Base-by-base conservation (phyloP, 2,797 vertebrate genomes). In the Prionace glauca region DNA sequence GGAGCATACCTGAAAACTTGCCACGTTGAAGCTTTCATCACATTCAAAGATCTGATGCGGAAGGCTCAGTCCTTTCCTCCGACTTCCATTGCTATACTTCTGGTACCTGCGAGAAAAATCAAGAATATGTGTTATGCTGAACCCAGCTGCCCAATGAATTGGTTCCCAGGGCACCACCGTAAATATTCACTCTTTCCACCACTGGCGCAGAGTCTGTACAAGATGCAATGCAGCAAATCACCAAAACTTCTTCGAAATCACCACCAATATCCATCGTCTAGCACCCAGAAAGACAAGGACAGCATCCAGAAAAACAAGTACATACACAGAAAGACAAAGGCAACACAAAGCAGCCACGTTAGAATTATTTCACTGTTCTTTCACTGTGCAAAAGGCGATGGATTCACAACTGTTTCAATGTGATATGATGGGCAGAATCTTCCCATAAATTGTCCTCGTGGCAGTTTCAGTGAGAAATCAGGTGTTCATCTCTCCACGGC, bases 21-120 rank as follows among this genome's bases (percentile, higher is more conserved):
- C 90, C 20, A 24, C n/a, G 26, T 67, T 69, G 36, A 92, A 92
- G 90, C 62, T 69, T 50, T 92, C 90, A 69, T 92, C 90, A 11
- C 62, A 92, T 67, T 92, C 90, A 36, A 92, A 92, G 8, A 69
- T 12, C n/a, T 92, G 90, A 69, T 36, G 90, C 41, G 90, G 62
- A 36, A 92, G 90, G 9, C 69, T 41, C 90, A 92, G 90, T 36
- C 20, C 90, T 69, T 69, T 92, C 32, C 90, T 67, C n/a, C 65
- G 90, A 26, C 90, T 92, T n/a, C 65, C 90, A 3, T 8, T 92
- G n/a, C 36, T 69, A n/a, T 9, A 69, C n/a, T 92, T 92, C n/a
- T 26, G 62, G 69, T 92, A 67, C n/a, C 90, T 92, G n/a, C 8
- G n/a, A 36, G n/a, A 24, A n/a, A 67, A 69, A 92, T 67, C 90